Evolutionary conservation across 2,888 invertebrate species (phyloP).

Genomic region (Operophtera brumata): DNA sequence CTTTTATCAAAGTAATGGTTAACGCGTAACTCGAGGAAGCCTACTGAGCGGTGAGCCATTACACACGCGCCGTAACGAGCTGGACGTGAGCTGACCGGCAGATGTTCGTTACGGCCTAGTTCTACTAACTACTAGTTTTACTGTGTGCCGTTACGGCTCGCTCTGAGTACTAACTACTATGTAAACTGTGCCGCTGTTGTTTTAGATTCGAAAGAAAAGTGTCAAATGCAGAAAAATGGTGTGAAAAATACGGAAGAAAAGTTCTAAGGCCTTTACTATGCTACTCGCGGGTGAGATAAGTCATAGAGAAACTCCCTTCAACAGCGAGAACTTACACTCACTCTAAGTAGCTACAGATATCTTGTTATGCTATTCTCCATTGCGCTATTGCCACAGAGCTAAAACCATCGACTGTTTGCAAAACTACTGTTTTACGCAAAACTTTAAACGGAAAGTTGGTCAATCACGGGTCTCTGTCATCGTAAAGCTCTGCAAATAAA

Average conservation of each 20-base stretch:
- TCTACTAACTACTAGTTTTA: no score
- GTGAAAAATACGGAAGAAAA: neutral
- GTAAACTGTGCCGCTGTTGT: neutral
- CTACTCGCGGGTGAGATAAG: no score
- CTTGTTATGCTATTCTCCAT: no score
- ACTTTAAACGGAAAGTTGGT: conserved; percentile 21
- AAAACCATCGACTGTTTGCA: neutral
- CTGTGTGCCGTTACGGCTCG: no score
- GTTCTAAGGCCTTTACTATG: neutral
- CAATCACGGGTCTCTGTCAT: conserved; percentile 15
- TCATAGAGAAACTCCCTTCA: no score
- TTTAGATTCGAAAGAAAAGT: neutral
- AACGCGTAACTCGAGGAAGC: conserved; percentile 17
- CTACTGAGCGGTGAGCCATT: conserved; percentile 17
- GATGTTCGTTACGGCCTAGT: neutral
- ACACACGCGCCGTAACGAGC: conserved; percentile 24
- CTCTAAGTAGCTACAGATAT: no score
- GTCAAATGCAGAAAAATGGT: neutral
- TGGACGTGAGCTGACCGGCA: conserved; percentile 25
- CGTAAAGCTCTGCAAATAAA: conserved; percentile 24
- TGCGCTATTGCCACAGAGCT: no score
- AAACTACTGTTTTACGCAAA: conserved; percentile 16
- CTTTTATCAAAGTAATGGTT: conserved; percentile 17
- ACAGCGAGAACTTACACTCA: no score
- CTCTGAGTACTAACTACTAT: neutral